A percentile compares a stretch with the other conserved stretches of the same genome.
Evolutionary conservation across 1,140 invertebrate genomes (phyloP).

Genomic region (Sinonovacula constricta): DNA sequence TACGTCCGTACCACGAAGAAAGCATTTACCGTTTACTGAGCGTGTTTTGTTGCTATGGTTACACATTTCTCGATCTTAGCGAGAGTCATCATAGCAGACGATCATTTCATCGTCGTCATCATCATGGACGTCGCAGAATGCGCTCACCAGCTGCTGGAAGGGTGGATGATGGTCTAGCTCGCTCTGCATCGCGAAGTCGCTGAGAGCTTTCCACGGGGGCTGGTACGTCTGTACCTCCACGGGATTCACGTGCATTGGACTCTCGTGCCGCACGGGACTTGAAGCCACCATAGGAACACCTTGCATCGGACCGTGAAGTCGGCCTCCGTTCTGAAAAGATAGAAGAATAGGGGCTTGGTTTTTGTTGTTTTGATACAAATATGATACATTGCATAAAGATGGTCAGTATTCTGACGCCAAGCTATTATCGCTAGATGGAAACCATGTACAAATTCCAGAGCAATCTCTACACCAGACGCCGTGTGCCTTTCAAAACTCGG

Average conservation of each 20-base stretch:
- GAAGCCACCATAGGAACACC: conserved; percentile 98
- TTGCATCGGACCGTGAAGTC: conserved; percentile 87
- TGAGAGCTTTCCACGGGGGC: conserved; percentile 96
- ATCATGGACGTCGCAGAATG: conserved; percentile 70
- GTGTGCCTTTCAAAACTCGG: too few species aligned
- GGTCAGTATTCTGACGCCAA: too few species aligned
- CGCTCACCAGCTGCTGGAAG: conserved; percentile 96
- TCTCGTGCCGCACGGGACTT: conserved; percentile 94
- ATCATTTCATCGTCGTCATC: conserved; percentile 70
- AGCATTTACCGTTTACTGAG: conserved; percentile 45
- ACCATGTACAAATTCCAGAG: too few species aligned
- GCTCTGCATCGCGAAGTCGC: conserved; percentile 95
- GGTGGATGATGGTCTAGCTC: conserved; percentile 93
- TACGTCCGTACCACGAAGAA: conserved; percentile 14
- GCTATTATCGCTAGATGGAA: too few species aligned
- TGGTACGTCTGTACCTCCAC: conserved; percentile 97
- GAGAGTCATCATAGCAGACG: conserved; percentile 65
- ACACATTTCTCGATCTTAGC: conserved; percentile 45
- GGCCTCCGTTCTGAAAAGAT: conserved; percentile 89
- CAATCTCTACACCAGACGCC: too few species aligned
- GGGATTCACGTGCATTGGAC: conserved; percentile 71
- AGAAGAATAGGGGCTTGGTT: too few species aligned
- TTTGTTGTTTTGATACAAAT: too few species aligned
- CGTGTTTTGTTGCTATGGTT: conserved; percentile 41
- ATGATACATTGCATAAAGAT: too few species aligned